phyloP scores from a whole-genome alignment of 1,140 invertebrate genomes.

The Drosophila punjabiensis region DNA sequence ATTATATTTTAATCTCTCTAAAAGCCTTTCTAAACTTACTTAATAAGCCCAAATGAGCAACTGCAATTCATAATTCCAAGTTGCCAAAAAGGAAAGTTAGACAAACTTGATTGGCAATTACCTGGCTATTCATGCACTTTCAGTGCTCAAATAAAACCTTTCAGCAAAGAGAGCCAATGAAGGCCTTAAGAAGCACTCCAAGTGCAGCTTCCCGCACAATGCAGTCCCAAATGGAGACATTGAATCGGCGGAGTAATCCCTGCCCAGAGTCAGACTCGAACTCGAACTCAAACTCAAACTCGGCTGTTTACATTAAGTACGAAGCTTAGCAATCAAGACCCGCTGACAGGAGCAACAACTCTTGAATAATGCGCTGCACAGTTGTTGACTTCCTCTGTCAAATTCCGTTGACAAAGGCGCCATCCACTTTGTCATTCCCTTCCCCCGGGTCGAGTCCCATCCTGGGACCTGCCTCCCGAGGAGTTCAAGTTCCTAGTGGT shows the following conservation, averaged over 20 bases:
- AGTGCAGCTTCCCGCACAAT: neutral
- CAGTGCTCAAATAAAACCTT: conserved; percentile 10
- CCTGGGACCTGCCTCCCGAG: neutral
- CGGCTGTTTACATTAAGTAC: conserved; percentile 48
- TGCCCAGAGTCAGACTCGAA: neutral
- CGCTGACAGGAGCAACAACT: conserved; percentile 43
- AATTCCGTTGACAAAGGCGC: conserved; percentile 60
- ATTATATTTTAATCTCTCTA: neutral
- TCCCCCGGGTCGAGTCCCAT: conserved; percentile 7
- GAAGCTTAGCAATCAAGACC: conserved; percentile 46
- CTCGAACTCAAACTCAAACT: neutral
- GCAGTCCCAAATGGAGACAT: conserved; percentile 1
- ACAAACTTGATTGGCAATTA: conserved; percentile 13
- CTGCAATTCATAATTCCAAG: neutral
- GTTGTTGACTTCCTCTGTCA: conserved; percentile 62
- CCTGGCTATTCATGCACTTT: conserved; percentile 47
- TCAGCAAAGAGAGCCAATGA: conserved; percentile 15
- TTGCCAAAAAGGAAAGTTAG: neutral
- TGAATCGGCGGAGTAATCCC: neutral
- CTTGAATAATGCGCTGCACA: conserved; percentile 61
- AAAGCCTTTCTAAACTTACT: neutral
- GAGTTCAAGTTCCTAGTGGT: conserved; percentile 50
- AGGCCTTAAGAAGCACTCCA: neutral
- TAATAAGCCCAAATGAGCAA: neutral
- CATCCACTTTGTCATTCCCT: conserved; percentile 37